Base-by-base conservation (phyloP, 2,797 vertebrate species). In the Eleutherodactylus coqui region DNA sequence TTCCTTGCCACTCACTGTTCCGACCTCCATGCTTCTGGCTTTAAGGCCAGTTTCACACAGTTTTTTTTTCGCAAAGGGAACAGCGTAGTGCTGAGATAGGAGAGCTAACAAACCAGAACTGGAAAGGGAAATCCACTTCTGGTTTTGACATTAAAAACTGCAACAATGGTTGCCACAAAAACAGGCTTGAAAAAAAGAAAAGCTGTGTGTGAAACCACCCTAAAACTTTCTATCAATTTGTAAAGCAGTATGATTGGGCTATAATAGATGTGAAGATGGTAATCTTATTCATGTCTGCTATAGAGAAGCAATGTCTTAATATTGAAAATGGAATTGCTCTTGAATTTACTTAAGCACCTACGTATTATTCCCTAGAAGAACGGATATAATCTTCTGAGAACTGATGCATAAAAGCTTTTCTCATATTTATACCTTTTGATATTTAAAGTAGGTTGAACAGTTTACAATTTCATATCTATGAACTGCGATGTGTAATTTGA, bases 381-480 rank as follows among this genome's bases (percentile, higher is more conserved):
- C 2, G 9, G 19, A 38, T 24, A 38, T 38, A 69, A 69, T 38
- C 60, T 32, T 4, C 32, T 10, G 9, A 24, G 17, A 69, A 69
- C 32, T 69, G 64, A 69, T 21, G 32, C 32, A 38, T 69, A 21
- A 69, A 69, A 38, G 34, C 64, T 69, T 64, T 64, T 69, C 64
- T 69, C 64, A 69, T 69, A 36, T 69, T 69, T 38, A 9, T 36
- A 69, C 64, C 32, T 69, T 69, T 69, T 69, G 34, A 38, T 38
- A 69, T 69, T 69, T 69, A 36, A 64, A 69, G 24, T 38, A 69
- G 64, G 64, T 69, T 19, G 62, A 67, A 36, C 5, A 67, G 14
- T 34, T 67, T 67, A 69, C 64, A 19, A 69, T 38, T 19, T 34
- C 10, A 16, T 69, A 21, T 69, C 64, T 69, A 21, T 69, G 64